Conservation (phyloP, 2,113 vertebrate species). For the Semnornis frantzii region DNA sequence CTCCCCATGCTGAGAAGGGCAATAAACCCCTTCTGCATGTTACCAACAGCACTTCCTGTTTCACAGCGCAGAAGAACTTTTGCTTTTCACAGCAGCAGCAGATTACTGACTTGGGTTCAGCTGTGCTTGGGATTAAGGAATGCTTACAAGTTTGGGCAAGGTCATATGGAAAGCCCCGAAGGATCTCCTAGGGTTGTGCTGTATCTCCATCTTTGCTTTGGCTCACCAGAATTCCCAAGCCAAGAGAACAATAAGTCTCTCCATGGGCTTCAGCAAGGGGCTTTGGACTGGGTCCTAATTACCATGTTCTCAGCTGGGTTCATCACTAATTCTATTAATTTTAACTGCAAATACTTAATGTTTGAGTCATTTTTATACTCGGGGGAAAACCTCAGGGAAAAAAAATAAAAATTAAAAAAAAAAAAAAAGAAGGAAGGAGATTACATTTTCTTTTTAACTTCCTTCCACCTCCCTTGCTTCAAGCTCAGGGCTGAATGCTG, state of each 20-base stretch:
- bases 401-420: neutral
- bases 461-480: neutral
- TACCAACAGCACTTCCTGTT: neutral
- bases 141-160: neutral
- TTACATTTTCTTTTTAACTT: slow-evolving; percentile 1
- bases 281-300: neutral
- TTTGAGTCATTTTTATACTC: neutral
- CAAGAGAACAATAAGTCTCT: slow-evolving; percentile 7
- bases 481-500: neutral
- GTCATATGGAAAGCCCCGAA: neutral
- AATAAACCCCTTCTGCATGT: neutral
- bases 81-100: neutral
- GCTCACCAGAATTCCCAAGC: neutral
- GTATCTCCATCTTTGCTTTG: neutral
- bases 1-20: neutral
- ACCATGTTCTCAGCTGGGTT: slow-evolving; percentile 23
- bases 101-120: neutral
- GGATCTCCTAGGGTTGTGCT: neutral
- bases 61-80: neutral
- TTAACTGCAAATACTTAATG: slow-evolving; percentile 23
- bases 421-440: neutral
- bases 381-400: neutral
- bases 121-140: neutral
- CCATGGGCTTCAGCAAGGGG: neutral
- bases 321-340: slow-evolving; percentile 22